phyloP scores from a whole-genome alignment of 1,140 invertebrate genomes.

The Microplitis mediator region DNA sequence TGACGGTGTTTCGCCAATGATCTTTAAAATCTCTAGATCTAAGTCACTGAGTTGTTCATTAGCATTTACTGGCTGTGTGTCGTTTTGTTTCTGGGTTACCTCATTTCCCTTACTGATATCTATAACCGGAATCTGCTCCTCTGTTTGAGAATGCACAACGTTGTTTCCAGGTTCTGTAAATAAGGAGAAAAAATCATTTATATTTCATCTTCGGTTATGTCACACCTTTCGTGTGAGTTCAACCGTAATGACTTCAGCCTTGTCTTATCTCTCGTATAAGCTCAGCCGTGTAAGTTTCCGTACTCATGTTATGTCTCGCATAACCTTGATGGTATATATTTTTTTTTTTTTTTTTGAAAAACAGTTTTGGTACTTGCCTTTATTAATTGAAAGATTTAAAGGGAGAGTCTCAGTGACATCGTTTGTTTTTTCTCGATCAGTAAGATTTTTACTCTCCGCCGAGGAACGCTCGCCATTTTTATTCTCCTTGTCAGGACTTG shows the following conservation, averaged over 20 bases:
- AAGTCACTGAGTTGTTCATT: no score
- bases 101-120: no score
- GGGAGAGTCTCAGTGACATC: neutral
- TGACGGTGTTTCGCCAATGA: neutral
- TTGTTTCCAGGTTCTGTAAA: no score
- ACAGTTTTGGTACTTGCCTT: neutral
- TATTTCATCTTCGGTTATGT: neutral
- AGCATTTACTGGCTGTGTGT: no score
- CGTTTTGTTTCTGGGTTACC: no score
- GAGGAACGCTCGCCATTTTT: neutral
- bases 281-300: neutral
- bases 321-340: neutral
- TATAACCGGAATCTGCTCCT: no score
- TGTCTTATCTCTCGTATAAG: neutral
- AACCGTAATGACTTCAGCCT: neutral
- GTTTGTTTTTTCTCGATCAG: neutral
- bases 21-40: neutral
- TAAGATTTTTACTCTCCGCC: neutral
- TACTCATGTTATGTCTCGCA: neutral
- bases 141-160: no score
- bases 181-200: no score
- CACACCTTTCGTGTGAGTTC: neutral
- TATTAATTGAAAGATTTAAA: neutral
- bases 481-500: neutral
- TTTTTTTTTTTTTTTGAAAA: neutral